These are phyloP conservation scores for Strix uralensis DNA, from an alignment of 2,113 vertebrate genomes.

Conservation along the genomic window DNA sequence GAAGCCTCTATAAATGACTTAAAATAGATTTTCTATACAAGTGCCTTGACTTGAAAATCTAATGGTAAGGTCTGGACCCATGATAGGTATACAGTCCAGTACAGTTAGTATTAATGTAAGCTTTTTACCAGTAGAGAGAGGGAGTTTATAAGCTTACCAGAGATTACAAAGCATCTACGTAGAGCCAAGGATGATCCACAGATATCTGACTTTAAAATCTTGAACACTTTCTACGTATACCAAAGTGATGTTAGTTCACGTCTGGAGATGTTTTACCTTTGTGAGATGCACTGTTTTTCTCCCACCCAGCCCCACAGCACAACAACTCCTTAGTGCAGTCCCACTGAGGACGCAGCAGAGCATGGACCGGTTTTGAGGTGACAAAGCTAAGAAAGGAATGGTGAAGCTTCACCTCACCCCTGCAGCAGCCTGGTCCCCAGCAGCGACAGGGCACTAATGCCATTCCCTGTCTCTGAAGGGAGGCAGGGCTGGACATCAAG, in stretches of 20 bases:
- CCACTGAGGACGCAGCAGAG: background rate
- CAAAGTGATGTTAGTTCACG: rapidly evolving
- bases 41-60: background rate
- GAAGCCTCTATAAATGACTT: constrained; percentile 20
- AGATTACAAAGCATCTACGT: background rate
- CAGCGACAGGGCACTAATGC: rapidly evolving
- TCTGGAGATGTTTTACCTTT: background rate
- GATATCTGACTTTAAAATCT: background rate
- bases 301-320: background rate
- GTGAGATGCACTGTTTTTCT: background rate
- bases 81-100: background rate
- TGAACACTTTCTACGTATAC: background rate
- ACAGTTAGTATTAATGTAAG: background rate
- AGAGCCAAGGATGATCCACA: background rate
- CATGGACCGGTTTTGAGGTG: background rate
- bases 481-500: background rate
- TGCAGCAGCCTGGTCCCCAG: background rate
- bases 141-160: background rate
- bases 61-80: background rate
- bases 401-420: background rate
- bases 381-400: background rate
- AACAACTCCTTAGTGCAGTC: too few relatives aligned
- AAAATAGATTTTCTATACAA: constrained; percentile 2
- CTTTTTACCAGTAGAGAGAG: background rate
- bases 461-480: background rate